Evolutionary conservation across 1,140 invertebrate genomes (phyloP).

Genomic region (Polypedilum vanderplanki): DNA sequence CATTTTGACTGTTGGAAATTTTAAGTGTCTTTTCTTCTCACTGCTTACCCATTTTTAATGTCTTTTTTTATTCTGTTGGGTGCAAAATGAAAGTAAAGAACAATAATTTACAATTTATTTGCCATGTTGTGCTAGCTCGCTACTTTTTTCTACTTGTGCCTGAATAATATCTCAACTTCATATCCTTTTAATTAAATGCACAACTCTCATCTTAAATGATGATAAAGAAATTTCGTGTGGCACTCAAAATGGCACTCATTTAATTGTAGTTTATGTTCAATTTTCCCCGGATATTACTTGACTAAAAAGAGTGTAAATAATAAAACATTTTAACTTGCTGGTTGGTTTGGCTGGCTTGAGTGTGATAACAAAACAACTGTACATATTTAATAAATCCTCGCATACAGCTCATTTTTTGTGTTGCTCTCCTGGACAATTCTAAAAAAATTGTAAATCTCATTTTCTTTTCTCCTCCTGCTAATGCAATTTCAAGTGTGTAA

Average conservation of each 20-base stretch:
- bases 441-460: constrained; percentile 4
- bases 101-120: constrained; percentile 29
- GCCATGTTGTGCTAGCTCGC: neutral
- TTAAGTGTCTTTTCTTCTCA: constrained; percentile 19
- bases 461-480: neutral
- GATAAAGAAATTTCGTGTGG: neutral
- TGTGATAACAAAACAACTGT: neutral
- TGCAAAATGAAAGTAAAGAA: neutral
- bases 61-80: neutral
- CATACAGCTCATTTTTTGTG: neutral
- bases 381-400: constrained; percentile 16
- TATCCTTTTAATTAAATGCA: constrained; percentile 10
- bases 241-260: neutral
- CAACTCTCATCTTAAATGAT: neutral
- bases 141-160: neutral
- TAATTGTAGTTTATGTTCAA: constrained; percentile 28
- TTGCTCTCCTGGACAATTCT: neutral
- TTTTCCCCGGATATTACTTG: constrained; percentile 25
- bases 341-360: neutral
- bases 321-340: neutral
- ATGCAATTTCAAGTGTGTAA: neutral
- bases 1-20: constrained; percentile 1
- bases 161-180: neutral
- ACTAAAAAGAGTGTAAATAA: neutral
- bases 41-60: neutral